phyloP scores from a whole-genome alignment of 2,888 invertebrate species.

The Heliothis peltigera region DNA sequence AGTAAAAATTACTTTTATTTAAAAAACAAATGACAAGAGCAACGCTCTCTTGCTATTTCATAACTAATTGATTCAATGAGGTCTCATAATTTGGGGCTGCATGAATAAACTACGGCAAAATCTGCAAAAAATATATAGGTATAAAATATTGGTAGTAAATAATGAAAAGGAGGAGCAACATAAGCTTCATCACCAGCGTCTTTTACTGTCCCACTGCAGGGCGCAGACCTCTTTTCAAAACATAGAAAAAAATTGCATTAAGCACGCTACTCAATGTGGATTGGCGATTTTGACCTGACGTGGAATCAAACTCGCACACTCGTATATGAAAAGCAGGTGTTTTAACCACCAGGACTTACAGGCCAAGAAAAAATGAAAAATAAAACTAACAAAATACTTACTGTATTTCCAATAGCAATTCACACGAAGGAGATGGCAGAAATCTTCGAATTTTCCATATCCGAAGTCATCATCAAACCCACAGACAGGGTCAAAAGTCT shows the following conservation, averaged over 20 bases:
- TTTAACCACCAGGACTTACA: no score
- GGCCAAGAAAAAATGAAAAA: no score
- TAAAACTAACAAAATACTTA: constrained; percentile 62
- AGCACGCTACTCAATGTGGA: no score
- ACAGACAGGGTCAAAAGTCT: constrained; percentile 67
- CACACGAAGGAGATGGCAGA: constrained; percentile 80
- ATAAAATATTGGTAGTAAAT: neutral
- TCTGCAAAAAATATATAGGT: constrained; percentile 68
- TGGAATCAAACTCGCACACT: no score
- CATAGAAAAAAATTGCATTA: no score
- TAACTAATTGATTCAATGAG: neutral
- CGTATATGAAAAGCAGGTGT: no score
- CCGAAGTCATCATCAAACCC: constrained; percentile 79
- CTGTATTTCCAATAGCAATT: constrained; percentile 82
- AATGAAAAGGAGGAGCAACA: neutral
- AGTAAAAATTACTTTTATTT: constrained; percentile 17
- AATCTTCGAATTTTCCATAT: constrained; percentile 76
- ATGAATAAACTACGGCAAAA: constrained; percentile 73
- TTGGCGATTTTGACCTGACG: no score
- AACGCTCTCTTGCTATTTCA: neutral
- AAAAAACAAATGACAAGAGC: neutral
- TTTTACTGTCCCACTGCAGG: no score
- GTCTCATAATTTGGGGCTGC: constrained; percentile 60
- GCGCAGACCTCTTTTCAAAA: no score
- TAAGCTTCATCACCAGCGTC: no score